These are phyloP conservation scores for Osmerus eperlanus DNA, from an alignment of 2,113 vertebrate genomes.

Conservation along the genomic window DNA sequence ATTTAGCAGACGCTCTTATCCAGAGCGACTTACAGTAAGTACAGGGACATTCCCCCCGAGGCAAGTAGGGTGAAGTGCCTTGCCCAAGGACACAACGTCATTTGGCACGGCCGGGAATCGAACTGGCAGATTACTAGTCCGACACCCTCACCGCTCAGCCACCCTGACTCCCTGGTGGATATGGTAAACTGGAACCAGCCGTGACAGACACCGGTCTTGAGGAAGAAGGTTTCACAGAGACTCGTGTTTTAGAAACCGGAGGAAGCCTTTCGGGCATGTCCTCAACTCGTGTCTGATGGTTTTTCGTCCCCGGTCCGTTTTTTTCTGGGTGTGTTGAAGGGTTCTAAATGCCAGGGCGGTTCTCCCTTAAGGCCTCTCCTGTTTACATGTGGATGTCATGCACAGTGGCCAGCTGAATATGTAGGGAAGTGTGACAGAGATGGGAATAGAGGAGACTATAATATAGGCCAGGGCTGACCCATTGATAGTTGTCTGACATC, in stretches of 20 bases:
- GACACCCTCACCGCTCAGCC: too few species aligned
- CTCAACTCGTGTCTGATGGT: background rate
- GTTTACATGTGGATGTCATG: constrained; percentile 25
- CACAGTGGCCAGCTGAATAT: background rate
- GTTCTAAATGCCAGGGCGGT: constrained; percentile 14
- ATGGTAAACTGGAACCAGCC: constrained; percentile 9
- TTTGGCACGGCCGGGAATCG: too few species aligned
- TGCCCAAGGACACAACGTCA: too few species aligned
- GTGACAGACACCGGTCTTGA: background rate
- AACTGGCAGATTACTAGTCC: too few species aligned
- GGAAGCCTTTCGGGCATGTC: background rate
- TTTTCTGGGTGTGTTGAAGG: constrained; percentile 28
- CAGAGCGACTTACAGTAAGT: too few species aligned
- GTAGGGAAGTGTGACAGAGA: background rate
- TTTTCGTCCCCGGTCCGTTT: background rate
- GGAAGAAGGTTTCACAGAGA: background rate
- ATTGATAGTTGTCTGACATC: background rate
- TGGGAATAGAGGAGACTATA: background rate
- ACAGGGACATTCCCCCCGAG: too few species aligned
- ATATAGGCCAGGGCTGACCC: background rate
- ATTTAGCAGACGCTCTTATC: too few species aligned
- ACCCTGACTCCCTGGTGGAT: too few species aligned
- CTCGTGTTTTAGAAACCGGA: background rate
- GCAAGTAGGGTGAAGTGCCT: too few species aligned
- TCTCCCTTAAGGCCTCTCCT: constrained; percentile 5